phyloP scores from a whole-genome alignment of 2,797 vertebrate species.

The Gambusia yucatana region DNA sequence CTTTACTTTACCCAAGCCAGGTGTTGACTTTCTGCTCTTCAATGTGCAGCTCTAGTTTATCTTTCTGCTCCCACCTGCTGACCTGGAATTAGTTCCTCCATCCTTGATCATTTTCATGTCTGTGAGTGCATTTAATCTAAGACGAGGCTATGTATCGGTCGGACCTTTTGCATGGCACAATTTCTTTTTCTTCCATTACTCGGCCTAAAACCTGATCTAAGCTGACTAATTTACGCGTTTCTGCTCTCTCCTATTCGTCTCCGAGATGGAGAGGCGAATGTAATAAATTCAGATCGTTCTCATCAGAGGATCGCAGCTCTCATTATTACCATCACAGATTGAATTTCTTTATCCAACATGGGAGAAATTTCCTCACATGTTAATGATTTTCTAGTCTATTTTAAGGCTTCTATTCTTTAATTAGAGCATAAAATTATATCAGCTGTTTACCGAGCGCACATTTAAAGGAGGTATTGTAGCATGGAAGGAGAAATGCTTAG shows the following conservation, averaged over 20 bases:
- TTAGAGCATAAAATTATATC: slow-evolving; percentile 24
- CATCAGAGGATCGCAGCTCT: slow-evolving; percentile 55
- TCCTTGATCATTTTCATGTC: slow-evolving; percentile 55
- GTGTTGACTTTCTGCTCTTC: slow-evolving; percentile 42
- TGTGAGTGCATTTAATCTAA: slow-evolving; percentile 16
- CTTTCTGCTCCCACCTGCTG: slow-evolving; percentile 41
- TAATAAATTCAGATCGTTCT: slow-evolving; percentile 59
- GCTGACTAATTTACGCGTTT: slow-evolving; percentile 37
- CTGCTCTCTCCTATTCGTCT: slow-evolving; percentile 27
- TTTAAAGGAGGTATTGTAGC: slow-evolving; percentile 2
- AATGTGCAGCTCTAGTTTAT: slow-evolving; percentile 47
- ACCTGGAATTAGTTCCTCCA: slow-evolving; percentile 50
- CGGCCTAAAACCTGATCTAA: slow-evolving; percentile 38
- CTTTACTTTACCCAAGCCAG: slow-evolving; percentile 19
- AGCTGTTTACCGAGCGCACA: slow-evolving; percentile 13
- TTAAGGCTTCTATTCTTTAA: slow-evolving; percentile 32
- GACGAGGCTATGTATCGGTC: slow-evolving; percentile 8
- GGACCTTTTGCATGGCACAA: background rate
- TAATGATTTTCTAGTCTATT: slow-evolving; percentile 25
- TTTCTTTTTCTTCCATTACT: slow-evolving; percentile 5
- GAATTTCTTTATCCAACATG: slow-evolving; percentile 27
- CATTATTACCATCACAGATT: slow-evolving; percentile 54
- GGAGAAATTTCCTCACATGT: slow-evolving; percentile 29
- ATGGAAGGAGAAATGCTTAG: background rate
- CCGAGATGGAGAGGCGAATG: slow-evolving; percentile 25